These are phyloP conservation scores for Hirtodrosophila cameraria DNA, from an alignment of 2,888 invertebrate species.

Conservation along the genomic window DNA sequence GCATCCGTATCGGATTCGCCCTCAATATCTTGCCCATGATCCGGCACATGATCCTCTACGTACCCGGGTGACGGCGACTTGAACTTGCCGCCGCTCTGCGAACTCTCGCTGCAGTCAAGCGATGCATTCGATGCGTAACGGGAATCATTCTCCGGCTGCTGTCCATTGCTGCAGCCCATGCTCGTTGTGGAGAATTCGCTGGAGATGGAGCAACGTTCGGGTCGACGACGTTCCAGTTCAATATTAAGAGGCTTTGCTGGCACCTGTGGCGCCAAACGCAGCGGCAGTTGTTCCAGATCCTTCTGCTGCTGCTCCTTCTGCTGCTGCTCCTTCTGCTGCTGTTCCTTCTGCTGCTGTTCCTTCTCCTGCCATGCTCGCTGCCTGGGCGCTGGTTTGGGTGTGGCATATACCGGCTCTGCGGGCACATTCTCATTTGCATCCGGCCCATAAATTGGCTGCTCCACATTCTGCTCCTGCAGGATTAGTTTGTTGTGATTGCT, in stretches of 20 bases:
- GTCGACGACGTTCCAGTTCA: constrained; percentile 61
- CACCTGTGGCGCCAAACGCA: constrained; percentile 49
- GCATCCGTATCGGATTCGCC: constrained; percentile 25
- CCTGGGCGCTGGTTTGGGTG: constrained; percentile 82
- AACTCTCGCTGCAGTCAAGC: constrained; percentile 76
- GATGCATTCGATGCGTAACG: constrained; percentile 77
- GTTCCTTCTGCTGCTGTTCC: not conserved
- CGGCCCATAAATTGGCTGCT: constrained; percentile 74
- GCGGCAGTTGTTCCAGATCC: not conserved
- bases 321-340: constrained; percentile 6
- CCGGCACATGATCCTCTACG: constrained; percentile 45
- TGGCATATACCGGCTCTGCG: constrained; percentile 59
- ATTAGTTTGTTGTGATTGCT: constrained; percentile 71
- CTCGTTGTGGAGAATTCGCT: constrained; percentile 79
- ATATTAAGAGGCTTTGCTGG: constrained; percentile 61
- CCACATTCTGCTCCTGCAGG: constrained; percentile 43
- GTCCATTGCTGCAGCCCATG: constrained; percentile 46
- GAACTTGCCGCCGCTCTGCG: constrained; percentile 80
- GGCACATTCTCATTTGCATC: constrained; percentile 81
- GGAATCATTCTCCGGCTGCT: constrained; percentile 41
- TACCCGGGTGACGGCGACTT: constrained; percentile 84
- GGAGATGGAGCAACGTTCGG: constrained; percentile 74
- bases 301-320: not conserved
- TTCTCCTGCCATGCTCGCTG: constrained; percentile 55
- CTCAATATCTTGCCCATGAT: constrained; percentile 20